Evolutionary conservation across 1,140 invertebrate species (phyloP).

Genomic region (Mesaphorura yosii): DNA sequence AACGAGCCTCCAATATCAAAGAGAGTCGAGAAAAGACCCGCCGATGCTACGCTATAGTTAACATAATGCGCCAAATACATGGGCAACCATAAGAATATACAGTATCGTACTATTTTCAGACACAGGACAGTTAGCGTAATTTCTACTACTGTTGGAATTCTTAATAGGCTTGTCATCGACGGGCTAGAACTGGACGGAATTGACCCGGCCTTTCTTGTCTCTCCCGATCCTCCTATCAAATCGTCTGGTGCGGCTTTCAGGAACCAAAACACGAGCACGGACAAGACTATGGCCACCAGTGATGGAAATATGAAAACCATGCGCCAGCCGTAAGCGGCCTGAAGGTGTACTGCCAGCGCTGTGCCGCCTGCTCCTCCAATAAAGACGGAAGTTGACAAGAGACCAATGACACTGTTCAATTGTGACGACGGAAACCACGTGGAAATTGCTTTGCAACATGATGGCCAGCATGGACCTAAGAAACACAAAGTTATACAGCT

Average conservation of each 20-base stretch:
- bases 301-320: slow-evolving; percentile 38
- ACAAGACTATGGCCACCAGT: slow-evolving; percentile 36
- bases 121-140: slow-evolving; percentile 42
- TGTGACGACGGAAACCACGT: slow-evolving; percentile 40
- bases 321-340: slow-evolving; percentile 40
- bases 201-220: slow-evolving; percentile 30
- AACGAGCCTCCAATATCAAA: slow-evolving; percentile 45
- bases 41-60: slow-evolving; percentile 38
- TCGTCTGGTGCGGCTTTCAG: slow-evolving; percentile 37
- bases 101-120: slow-evolving; percentile 44
- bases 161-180: slow-evolving; percentile 31
- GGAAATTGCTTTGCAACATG: slow-evolving; percentile 39
- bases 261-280: slow-evolving; percentile 36
- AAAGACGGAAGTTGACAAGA: slow-evolving; percentile 44
- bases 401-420: slow-evolving; percentile 41
- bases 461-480: slow-evolving; percentile 21
- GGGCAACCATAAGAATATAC: slow-evolving; percentile 46
- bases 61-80: slow-evolving; percentile 42
- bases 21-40: slow-evolving; percentile 42
- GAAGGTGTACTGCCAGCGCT: slow-evolving; percentile 41
- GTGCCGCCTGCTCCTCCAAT: slow-evolving; percentile 43
- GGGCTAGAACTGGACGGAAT: neutral
- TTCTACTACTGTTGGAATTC: slow-evolving; percentile 39
- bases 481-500: neutral
- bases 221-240: slow-evolving; percentile 36